Conservation (phyloP, 2,113 vertebrate species). For the Smithornis capensis region DNA sequence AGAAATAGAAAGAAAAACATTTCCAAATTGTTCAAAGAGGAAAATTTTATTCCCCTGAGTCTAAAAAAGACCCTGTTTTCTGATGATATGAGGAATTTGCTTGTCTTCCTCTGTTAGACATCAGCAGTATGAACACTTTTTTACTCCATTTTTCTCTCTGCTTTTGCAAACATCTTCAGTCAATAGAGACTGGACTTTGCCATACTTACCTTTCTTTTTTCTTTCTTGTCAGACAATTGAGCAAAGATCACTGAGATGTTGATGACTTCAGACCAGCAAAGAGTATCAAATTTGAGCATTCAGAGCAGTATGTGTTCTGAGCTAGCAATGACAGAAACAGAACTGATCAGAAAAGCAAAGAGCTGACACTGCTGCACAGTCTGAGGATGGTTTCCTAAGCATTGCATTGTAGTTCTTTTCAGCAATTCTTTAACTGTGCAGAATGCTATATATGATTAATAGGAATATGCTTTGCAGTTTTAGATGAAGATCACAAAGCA, state of each 20-base stretch:
- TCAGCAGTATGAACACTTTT: neutral
- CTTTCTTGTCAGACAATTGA: neutral
- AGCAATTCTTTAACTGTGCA: neutral
- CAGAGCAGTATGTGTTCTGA: neutral
- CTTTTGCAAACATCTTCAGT: neutral
- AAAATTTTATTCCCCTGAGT: neutral
- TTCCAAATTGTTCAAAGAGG: neutral
- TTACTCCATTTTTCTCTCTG: neutral
- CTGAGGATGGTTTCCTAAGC: neutral
- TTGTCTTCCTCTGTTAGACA: neutral
- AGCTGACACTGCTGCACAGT: neutral
- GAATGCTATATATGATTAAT: neutral
- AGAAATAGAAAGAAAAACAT: neutral
- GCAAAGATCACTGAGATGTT: neutral
- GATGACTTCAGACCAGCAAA: neutral
- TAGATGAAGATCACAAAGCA: neutral
- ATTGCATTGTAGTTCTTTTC: neutral
- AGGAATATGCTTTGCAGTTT: neutral
- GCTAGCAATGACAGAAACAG: neutral
- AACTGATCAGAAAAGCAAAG: neutral
- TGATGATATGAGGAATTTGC: neutral
- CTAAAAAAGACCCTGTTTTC: neutral
- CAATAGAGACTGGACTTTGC: neutral
- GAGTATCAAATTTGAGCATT: neutral
- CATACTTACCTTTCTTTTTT: neutral